Evolutionary conservation across 2,888 invertebrate genomes (phyloP), one percentile per base, ranked within the genome.

Genomic region (Conchocele bisecta): DNA sequence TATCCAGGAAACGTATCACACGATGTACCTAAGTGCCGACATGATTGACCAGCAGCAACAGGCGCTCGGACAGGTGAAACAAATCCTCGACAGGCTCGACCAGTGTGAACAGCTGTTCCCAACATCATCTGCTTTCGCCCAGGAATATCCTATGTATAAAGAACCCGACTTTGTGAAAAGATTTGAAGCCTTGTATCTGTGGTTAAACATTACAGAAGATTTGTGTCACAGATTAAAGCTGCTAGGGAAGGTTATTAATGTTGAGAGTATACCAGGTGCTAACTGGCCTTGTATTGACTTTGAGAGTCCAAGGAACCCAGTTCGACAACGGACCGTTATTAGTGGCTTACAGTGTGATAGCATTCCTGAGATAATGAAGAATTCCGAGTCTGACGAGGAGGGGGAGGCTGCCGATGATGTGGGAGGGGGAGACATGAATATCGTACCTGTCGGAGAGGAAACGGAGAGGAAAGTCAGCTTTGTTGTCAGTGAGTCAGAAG

Each of bases 141-240:
- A 92, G 6, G 94, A 95, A 69, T 95, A 95, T 92, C 95, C 95
- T 15, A 92, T 94, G 17, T 94, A 95, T 75, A 94, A 93, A 69
- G 94, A 94, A 67, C 89, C 93, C 1, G 92, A 93, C 63, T 95
- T 96, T 85, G 93, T 93, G 29, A 93, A 93, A 57, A 92, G 95
- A 83, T 93, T 95, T 11, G 95, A 95, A 91, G 95, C 96, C 13
- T 94, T 98, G 94, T 96, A 96, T 86, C 92, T 97, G 2, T 98
- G 98, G 97, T 95, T 95, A 91, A 98, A 98, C 91, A 95, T 96
- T 89, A 96, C 96, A 0, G 94, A 94, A 82, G 96, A 96, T 90
- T 94, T 97, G 90, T 94, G 95, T 54, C 93, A 96, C 59, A 96
- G 96, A 91, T 92, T 98, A 79, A 92, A 95, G 72, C 94, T 96